phyloP scores from a whole-genome alignment of 2,888 invertebrate species.

The Lysandra bellargus region DNA sequence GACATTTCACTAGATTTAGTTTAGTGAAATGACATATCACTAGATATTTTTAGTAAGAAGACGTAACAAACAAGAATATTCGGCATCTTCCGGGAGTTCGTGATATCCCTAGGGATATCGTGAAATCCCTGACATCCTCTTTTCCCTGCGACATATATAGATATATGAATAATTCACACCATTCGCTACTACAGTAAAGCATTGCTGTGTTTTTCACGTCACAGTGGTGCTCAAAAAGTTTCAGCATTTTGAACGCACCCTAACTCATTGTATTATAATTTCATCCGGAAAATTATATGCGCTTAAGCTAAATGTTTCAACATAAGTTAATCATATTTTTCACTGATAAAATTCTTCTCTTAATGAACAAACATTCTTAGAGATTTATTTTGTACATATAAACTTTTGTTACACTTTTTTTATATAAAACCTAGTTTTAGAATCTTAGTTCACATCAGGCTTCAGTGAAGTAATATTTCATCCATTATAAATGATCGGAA shows the following conservation, averaged over 20 bases:
- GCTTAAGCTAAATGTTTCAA: not conserved
- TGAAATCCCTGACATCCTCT: too few species aligned
- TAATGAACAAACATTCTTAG: not conserved
- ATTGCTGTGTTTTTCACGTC: not conserved
- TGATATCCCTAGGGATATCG: too few species aligned
- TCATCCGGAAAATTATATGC: not conserved
- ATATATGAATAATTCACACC: too few species aligned
- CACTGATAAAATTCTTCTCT: not conserved
- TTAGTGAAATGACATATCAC: too few species aligned
- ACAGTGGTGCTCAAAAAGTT: not conserved
- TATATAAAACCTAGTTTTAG: not conserved
- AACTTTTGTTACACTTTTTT: not conserved
- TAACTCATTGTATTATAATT: conserved; percentile 13
- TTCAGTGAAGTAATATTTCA: not conserved
- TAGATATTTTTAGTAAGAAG: too few species aligned
- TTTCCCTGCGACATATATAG: too few species aligned
- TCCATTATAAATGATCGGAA: not conserved
- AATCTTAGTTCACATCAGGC: not conserved
- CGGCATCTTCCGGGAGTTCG: too few species aligned
- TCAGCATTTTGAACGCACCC: not conserved
- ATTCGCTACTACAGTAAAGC: not conserved
- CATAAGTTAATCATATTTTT: not conserved
- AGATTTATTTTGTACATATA: not conserved
- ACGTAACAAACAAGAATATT: too few species aligned
- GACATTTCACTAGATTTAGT: too few species aligned